phyloP scores from a whole-genome alignment of 2,113 vertebrate species.

The Hypomesus transpacificus region DNA sequence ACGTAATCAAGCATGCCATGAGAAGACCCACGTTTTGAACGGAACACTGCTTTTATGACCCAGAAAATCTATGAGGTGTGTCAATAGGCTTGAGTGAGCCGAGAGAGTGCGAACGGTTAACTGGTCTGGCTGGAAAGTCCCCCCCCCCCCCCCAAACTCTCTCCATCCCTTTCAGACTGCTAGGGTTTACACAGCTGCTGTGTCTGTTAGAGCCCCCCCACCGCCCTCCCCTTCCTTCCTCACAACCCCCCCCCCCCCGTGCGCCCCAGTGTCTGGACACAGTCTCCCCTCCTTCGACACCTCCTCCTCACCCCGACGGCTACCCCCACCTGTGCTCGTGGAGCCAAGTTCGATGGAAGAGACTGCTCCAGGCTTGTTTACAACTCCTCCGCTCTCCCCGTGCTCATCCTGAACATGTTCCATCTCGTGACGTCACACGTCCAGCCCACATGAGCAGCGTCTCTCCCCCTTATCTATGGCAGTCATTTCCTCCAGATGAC shows the following conservation, averaged over 20 bases:
- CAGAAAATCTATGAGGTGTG: background rate
- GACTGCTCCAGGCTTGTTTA: slow-evolving; percentile 14
- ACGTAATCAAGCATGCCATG: background rate
- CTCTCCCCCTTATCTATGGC: slow-evolving; percentile 16
- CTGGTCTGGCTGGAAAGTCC: slow-evolving; percentile 24
- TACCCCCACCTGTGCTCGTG: background rate
- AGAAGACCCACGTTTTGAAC: background rate
- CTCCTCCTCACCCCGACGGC: slow-evolving; percentile 2
- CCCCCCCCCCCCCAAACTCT: background rate
- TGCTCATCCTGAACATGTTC: slow-evolving; percentile 27
- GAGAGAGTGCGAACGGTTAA: slow-evolving; percentile 23
- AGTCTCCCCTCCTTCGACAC: background rate
- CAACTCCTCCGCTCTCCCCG: slow-evolving; percentile 34
- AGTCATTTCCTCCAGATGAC: slow-evolving; percentile 24
- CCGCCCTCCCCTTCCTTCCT: background rate
- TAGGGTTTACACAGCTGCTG: slow-evolving; percentile 51
- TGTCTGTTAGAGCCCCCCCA: slow-evolving; percentile 14
- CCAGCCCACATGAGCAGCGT: slow-evolving; percentile 16
- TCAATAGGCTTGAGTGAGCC: slow-evolving; percentile 20
- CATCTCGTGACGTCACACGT: slow-evolving; percentile 27
- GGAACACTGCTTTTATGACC: background rate
- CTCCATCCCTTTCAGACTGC: slow-evolving; percentile 17
- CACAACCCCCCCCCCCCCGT: background rate
- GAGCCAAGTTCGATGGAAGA: slow-evolving; percentile 1
- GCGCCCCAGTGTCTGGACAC: background rate